A percentile compares a stretch with the other conserved stretches of the same genome.
Conservation (phyloP, 2,888 invertebrate species). For the Salpingus planirostris region DNA sequence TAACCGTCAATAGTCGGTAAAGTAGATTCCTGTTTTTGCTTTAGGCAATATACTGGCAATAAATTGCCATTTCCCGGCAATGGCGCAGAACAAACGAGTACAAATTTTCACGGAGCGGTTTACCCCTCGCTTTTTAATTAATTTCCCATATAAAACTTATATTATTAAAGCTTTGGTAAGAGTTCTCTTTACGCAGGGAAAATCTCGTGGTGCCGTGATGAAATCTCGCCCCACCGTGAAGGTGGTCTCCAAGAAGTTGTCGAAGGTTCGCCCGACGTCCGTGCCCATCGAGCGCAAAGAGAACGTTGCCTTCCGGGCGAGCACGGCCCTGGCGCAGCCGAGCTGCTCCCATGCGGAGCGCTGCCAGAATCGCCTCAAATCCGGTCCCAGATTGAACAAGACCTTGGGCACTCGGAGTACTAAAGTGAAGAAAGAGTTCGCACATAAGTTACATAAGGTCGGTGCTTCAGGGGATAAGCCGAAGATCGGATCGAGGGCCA, state of each 20-base stretch:
- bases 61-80: no score
- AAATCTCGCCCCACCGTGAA: conserved; percentile 24
- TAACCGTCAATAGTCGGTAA: no score
- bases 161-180: conserved; percentile 21
- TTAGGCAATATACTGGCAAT: no score
- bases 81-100: no score
- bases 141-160: no score
- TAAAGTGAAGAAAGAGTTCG: conserved; percentile 25
- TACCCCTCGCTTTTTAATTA: no score
- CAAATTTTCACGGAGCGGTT: no score
- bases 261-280: conserved; percentile 16
- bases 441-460: no score
- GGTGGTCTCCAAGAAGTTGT: conserved; percentile 17
- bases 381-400: conserved; percentile 21
- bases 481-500: conserved; percentile 10
- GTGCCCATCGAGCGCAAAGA: conserved; percentile 35
- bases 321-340: conserved; percentile 23
- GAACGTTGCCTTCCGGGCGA: conserved; percentile 30
- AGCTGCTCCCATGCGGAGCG: conserved; percentile 24
- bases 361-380: conserved; percentile 14
- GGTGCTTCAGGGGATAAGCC: conserved; percentile 14
- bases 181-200: conserved; percentile 36
- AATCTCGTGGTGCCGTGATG: conserved; percentile 26
- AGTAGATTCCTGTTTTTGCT: no score
- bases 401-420: conserved; percentile 16